Evolutionary conservation across 2,113 vertebrate species (phyloP), one percentile per base, ranked within the genome.

Genomic region (Lophius piscatorius): DNA sequence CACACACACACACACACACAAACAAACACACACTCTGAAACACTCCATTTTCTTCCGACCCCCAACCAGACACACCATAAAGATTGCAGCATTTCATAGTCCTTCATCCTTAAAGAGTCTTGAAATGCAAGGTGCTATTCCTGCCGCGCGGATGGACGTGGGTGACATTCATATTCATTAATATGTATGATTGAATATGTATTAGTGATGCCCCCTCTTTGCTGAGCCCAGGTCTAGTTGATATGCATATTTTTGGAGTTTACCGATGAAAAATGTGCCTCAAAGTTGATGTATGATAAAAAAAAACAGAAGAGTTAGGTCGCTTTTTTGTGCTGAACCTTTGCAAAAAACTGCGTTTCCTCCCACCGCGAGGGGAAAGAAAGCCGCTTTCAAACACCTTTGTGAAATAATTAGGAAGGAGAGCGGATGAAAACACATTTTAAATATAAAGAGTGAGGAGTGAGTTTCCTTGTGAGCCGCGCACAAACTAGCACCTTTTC

Each of bases 91-190:
- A 54, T 64, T 78, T 58, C 38, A 33, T 74, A 23, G 40, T 18
- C 31, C 48, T n/a, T 51, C 29, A 50, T 45, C 28, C 13, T 50
- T 13, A 28, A 64, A 33, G 38, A 26, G n/a, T 40, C 16, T 47
- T 65, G 44, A 76, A 76, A 40, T 3, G 24, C 14, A 23, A 45
- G 63, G 6, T 36, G 20, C 2, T 23, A 13, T 62, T 26, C 44
- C 34, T 22, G 35, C 65, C 33, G 10, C 2, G 12, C 55, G 62
- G 51, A 60, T 18, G 52, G 57, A 80, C 18, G 36, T 44, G 61
- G 34, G 54, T 40, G 66, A 44, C 54, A 74, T 81, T 63, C 50
- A 70, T 65, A 64, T 73, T 40, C 54, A 74, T 81, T 63, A 46
- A 70, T 65, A 64, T 73, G 59, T 48, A 52, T 78, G 41, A 78